phyloP scores from a whole-genome alignment of 2,888 invertebrate genomes.

The Caenorhabditis zanzibari region DNA sequence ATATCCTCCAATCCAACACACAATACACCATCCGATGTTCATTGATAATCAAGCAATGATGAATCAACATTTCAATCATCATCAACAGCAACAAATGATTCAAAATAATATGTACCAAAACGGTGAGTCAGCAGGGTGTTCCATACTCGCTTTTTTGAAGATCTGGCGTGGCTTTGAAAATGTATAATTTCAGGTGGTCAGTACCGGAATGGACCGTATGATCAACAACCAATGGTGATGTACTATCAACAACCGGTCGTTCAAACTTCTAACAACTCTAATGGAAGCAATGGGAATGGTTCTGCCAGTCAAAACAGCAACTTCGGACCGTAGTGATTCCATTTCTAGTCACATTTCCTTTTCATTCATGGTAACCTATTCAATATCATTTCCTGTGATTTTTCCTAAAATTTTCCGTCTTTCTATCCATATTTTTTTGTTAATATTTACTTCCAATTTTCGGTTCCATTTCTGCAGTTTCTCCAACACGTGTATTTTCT shows the following conservation, averaged over 20 bases:
- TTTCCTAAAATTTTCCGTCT: background rate
- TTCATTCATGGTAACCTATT: background rate
- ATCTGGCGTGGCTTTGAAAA: background rate
- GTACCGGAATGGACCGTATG: conserved; percentile 6
- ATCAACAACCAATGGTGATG: background rate
- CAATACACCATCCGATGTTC: conserved; percentile 1
- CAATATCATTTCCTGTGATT: conserved; percentile 28
- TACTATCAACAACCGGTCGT: background rate
- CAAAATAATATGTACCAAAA: conserved; percentile 15
- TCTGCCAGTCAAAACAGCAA: conserved; percentile 10
- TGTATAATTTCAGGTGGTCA: background rate
- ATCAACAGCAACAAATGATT: conserved; percentile 44
- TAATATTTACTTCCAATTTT: conserved; percentile 7
- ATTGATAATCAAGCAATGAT: conserved; percentile 1
- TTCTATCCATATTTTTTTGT: conserved; percentile 24
- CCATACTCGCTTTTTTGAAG: background rate
- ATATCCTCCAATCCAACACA: background rate
- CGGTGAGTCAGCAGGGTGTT: background rate
- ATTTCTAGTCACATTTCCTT: background rate
- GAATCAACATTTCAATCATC: conserved; percentile 20
- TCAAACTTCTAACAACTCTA: conserved; percentile 5
- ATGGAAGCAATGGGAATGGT: conserved; percentile 11
- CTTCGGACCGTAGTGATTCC: background rate
- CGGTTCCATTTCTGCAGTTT: conserved; percentile 25
- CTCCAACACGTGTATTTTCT: conserved; percentile 38